Evolutionary conservation across 92 coral and sea anemone species (phyloP), one percentile per base, ranked within the genome.

Genomic region (Paramuricea clavata): DNA sequence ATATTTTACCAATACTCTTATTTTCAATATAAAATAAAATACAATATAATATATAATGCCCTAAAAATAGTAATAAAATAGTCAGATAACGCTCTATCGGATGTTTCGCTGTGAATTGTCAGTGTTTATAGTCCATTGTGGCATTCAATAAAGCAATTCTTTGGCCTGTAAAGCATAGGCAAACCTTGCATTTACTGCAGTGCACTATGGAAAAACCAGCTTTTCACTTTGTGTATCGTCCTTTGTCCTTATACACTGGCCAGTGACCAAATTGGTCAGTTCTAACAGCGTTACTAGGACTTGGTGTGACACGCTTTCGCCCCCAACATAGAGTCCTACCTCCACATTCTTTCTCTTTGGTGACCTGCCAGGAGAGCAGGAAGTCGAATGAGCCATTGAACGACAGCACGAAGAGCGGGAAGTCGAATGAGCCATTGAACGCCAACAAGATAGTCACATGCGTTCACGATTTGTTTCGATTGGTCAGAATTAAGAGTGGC

Each of bases 111-210:
- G 10, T 39, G 44, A 4, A 6, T 47, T 47, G 10, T 47, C 52
- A 47, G 52, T 47, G 52, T 47, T 19, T 43, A 72, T 27, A 72
- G 4, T 23, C 54, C 88, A 72, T 34, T 35, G 59, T 59, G 82
- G 12, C 36, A 85, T 47, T 12, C 88, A 54, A 27, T 39, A 39
- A 85, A 85, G 41, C 88, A 85, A 70, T 85, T 85, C 7, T 47
- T 84, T 71, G 47, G 67, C 27, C 70, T 56, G 43, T 43, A 32
- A 84, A 65, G 25, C 82, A 84, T 31, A 84, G 88, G 78, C 69
- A 78, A 26, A 72, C 36, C 6, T 67, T 69, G 41, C 82, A 84
- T 39, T 56, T 73, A 15, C 10, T 10, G 42, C 88, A 84, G 62
- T 36, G 33, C 35, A 68, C 44, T 43, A 15, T 60, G 0, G 69